A percentile compares a stretch with the other conserved stretches of the same genome.
Evolutionary conservation across 2,888 invertebrate genomes (phyloP).

Genomic region (Drosophila mayaguana): DNA sequence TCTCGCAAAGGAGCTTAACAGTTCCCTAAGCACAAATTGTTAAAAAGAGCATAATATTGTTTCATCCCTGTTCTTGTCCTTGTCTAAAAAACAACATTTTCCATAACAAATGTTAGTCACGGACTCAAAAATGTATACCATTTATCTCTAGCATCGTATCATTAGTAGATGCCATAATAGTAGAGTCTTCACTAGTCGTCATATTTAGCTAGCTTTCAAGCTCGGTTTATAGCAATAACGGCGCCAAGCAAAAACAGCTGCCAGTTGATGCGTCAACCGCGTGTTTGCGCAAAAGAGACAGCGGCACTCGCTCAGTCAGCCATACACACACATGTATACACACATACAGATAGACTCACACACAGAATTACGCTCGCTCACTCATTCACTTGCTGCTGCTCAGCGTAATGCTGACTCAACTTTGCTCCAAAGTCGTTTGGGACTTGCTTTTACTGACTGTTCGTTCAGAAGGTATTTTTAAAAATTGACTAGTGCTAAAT

Average conservation of each 20-base stretch:
- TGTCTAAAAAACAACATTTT: not conserved
- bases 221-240: slow-evolving; percentile 66
- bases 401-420: slow-evolving; percentile 51
- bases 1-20: no score
- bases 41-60: not conserved
- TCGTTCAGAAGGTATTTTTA: slow-evolving; percentile 25
- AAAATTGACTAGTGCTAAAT: slow-evolving; percentile 19
- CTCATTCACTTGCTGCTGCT: slow-evolving; percentile 43
- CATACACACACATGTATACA: slow-evolving; percentile 6
- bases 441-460: slow-evolving; percentile 36
- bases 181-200: slow-evolving; percentile 35
- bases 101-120: not conserved
- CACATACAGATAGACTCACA: slow-evolving; percentile 1
- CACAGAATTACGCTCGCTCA: slow-evolving; percentile 11
- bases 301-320: slow-evolving; percentile 25
- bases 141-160: not conserved
- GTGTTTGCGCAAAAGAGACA: slow-evolving; percentile 77
- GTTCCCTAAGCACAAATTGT: no score
- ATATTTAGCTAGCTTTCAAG: slow-evolving; percentile 37
- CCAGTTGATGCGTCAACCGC: slow-evolving; percentile 49
- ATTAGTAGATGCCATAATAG: not conserved
- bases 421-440: slow-evolving; percentile 16
- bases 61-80: not conserved
- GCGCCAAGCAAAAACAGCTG: slow-evolving; percentile 67
- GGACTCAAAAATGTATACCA: not conserved